Evolutionary conservation across 2,888 invertebrate species (phyloP).

Genomic region (Chrysodeixis includens): DNA sequence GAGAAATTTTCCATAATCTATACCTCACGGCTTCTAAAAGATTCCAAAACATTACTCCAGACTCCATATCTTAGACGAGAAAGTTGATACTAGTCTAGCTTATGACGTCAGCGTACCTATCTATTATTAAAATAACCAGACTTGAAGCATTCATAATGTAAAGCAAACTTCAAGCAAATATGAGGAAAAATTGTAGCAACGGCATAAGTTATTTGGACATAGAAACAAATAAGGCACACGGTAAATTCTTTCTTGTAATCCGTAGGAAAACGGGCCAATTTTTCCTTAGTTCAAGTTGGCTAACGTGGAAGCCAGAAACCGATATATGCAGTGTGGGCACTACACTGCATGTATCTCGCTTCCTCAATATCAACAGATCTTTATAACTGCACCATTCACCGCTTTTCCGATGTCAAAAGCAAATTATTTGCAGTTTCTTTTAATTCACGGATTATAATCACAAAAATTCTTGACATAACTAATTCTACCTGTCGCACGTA

Average conservation of each 20-base stretch:
- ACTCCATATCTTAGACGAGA: neutral
- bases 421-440: no score
- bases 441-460: neutral
- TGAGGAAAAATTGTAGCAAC: neutral
- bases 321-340: no score
- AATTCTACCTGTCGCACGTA: constrained; percentile 1
- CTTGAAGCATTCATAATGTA: neutral
- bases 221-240: neutral
- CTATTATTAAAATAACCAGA: neutral
- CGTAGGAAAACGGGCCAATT: no score
- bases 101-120: neutral
- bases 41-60: neutral
- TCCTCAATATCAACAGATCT: no score
- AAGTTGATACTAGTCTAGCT: neutral
- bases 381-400: no score
- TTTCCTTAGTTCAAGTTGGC: no score
- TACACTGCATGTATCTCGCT: no score
- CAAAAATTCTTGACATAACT: neutral
- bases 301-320: no score
- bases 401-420: no score
- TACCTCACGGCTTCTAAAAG: neutral
- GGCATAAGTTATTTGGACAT: neutral
- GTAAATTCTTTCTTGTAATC: no score
- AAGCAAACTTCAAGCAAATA: neutral
- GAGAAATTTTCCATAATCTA: no score